Evolutionary conservation across 2,113 vertebrate species (phyloP).

Genomic region (Etheostoma cragini): DNA sequence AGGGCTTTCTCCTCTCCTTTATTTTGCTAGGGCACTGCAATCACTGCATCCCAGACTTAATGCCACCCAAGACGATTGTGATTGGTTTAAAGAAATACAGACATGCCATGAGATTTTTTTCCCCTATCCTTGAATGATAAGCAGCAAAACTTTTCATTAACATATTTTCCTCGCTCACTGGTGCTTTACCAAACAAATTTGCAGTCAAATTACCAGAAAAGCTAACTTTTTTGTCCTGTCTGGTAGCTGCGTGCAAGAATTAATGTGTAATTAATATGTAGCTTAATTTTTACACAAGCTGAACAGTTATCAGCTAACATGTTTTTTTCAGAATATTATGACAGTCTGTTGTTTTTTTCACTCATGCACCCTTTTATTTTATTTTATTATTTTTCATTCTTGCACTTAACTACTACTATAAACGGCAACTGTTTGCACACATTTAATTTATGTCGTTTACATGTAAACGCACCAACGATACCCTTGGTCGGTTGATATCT

Average conservation of each 20-base stretch:
- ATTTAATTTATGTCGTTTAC: not conserved
- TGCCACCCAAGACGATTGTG: no score
- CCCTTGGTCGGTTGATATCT: no score
- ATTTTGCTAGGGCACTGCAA: no score
- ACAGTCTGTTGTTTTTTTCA: not conserved
- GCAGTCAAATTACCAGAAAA: not conserved
- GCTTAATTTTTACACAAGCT: constrained; percentile 6
- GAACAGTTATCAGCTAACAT: constrained; percentile 1
- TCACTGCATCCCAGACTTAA: no score
- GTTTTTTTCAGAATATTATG: not conserved
- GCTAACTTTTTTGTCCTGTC: not conserved
- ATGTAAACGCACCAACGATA: not conserved
- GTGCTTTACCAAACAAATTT: not conserved
- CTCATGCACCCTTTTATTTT: not conserved
- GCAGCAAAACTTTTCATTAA: no score
- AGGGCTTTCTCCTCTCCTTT: no score
- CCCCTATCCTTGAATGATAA: no score
- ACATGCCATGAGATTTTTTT: no score
- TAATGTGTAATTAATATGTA: not conserved
- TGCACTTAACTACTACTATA: not conserved
- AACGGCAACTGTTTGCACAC: constrained; percentile 30
- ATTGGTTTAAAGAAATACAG: no score
- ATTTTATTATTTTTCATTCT: not conserved
- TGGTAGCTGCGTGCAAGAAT: not conserved
- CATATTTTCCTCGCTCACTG: no score